A percentile compares a stretch with the other conserved stretches of the same genome.
phyloP scores from a whole-genome alignment of 2,797 vertebrate species.

The Nothura maculosa region DNA sequence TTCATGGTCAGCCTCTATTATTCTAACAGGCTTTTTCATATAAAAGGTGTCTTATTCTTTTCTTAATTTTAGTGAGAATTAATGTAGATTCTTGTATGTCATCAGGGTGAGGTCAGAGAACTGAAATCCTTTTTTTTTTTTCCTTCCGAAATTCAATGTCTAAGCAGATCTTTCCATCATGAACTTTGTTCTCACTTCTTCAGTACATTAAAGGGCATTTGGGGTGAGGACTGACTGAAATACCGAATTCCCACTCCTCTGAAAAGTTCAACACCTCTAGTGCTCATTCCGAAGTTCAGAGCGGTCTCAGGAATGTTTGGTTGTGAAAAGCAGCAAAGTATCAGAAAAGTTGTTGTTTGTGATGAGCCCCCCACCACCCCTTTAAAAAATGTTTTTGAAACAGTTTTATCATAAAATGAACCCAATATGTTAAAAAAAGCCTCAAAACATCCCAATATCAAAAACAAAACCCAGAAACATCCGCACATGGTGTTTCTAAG shows the following conservation, averaged over 20 bases:
- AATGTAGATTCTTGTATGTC: conserved; percentile 22
- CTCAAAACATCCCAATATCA: not conserved
- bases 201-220: not conserved
- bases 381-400: not conserved
- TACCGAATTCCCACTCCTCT: not conserved
- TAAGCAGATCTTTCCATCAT: not conserved
- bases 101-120: conserved; percentile 15
- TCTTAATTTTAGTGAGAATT: conserved; percentile 52
- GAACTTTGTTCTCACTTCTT: not conserved
- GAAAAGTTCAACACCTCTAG: not conserved
- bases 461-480: not conserved
- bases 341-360: not conserved
- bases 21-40: conserved; percentile 36
- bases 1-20: conserved; percentile 57
- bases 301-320: not conserved
- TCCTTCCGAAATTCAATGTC: conserved; percentile 17
- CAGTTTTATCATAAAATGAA: not conserved
- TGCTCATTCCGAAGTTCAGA: not conserved
- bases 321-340: not conserved
- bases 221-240: not conserved
- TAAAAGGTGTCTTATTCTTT: conserved; percentile 35
- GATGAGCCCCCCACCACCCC: not conserved
- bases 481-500: not conserved
- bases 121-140: conserved; percentile 21
- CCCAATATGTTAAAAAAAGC: not conserved